Evolutionary conservation across 2,888 invertebrate species (phyloP), one percentile per base, ranked within the genome.

Genomic region (Andrena marginata): DNA sequence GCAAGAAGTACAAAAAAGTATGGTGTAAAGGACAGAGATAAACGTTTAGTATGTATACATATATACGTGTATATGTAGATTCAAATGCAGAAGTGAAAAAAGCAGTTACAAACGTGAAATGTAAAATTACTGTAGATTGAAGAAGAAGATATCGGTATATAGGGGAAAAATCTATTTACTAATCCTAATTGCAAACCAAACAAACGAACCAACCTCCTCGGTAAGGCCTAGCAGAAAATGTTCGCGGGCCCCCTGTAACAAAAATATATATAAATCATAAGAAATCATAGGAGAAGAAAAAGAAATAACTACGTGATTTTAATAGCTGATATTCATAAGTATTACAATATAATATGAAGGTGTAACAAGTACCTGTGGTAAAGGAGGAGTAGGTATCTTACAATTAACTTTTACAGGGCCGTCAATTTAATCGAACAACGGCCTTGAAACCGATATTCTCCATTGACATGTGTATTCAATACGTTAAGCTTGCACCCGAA

Each of bases 141-240:
- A 48, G 74, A 68, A 80, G 42, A 82, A 78, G 77, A 82, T 54
- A 42, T 1, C 2, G 42, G 7, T 3, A 13, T 65, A 71, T 78
- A 92, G 90, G 90, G 42, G 88, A 90, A 90, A 89, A 87, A 85
- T 89, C 93, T 93, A 93, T 92, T 87, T 89, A 90, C 92, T 93
- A 93, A 92, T 92, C 89, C 91, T 92, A 93, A 92, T 92, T 92
- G 91, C 91, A 93, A 93, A 92, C 90, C 91, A 92, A 93, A 92
- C 89, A 93, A 93, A 93, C 90, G 92, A 93, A 94, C 93, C 91
- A 94, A 94, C 94, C 94, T 94, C 93, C 93, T 93, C 93, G 92
- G 92, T 92, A 93, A 92, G 93, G 93, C 93, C 93, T 93, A 92
- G 93, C 90, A 90, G 93, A 93, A 93, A 92, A 93, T 91, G 93